phyloP scores from a whole-genome alignment of 2,888 invertebrate species.

The Eilema depressum region DNA sequence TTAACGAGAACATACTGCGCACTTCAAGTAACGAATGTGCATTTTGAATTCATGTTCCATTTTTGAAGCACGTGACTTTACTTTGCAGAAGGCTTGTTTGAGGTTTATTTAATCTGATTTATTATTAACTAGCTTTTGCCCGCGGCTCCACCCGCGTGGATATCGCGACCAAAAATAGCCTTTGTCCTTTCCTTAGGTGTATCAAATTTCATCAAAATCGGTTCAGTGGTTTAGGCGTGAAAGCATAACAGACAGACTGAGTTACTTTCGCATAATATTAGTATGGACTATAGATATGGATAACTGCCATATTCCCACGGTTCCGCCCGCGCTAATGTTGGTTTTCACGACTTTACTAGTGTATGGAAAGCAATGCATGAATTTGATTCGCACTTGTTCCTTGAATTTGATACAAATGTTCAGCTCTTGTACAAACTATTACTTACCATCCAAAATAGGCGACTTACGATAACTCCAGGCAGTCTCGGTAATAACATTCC shows the following conservation, averaged over 20 bases:
- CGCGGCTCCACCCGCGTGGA: no score
- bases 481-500: neutral
- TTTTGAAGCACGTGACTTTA: neutral
- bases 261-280: no score
- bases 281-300: no score
- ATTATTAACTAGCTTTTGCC: neutral
- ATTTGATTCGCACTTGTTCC: neutral
- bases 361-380: no score
- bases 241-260: no score
- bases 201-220: no score
- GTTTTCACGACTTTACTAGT: no score
- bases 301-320: no score
- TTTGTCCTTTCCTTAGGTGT: no score
- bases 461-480: neutral
- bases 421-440: neutral
- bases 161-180: no score
- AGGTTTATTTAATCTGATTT: neutral
- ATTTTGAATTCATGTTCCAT: neutral
- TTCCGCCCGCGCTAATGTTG: no score
- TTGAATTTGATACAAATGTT: neutral
- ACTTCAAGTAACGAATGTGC: neutral
- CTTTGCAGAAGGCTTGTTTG: neutral
- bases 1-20: neutral
- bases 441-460: neutral
- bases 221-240: no score